phyloP scores from a whole-genome alignment of 2,797 vertebrate genomes.

The Gobio occitaniae region DNA sequence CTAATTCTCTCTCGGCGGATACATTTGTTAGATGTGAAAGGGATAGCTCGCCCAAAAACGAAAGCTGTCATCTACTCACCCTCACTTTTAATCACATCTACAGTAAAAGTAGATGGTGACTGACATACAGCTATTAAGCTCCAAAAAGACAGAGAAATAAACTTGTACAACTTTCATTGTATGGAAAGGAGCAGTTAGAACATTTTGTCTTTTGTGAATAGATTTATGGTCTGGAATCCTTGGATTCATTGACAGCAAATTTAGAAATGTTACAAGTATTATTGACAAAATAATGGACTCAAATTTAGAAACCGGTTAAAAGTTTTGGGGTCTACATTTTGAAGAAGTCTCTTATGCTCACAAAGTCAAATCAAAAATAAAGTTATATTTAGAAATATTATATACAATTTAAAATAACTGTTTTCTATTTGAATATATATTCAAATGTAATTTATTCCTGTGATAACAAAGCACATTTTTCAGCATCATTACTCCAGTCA shows the following conservation, averaged over 20 bases:
- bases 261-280: background rate
- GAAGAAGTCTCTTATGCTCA: background rate
- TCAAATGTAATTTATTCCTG: background rate
- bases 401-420: background rate
- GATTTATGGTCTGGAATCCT: background rate
- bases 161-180: background rate
- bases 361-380: background rate
- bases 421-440: background rate
- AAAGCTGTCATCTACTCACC: background rate
- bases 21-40: background rate
- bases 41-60: background rate
- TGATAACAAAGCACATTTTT: background rate
- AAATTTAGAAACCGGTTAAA: background rate
- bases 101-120: background rate
- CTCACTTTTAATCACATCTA: background rate
- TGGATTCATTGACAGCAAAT: background rate
- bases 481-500: background rate
- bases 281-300: background rate
- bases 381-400: background rate
- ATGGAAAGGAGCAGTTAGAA: background rate
- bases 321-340: too few species aligned
- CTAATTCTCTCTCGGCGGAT: constrained; percentile 1
- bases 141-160: background rate
- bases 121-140: background rate
- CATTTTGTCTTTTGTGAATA: background rate